Percentiles rank a stretch among this genome's conserved stretches.
Conservation (phyloP, 2,797 vertebrate species). For the Channa striata region DNA sequence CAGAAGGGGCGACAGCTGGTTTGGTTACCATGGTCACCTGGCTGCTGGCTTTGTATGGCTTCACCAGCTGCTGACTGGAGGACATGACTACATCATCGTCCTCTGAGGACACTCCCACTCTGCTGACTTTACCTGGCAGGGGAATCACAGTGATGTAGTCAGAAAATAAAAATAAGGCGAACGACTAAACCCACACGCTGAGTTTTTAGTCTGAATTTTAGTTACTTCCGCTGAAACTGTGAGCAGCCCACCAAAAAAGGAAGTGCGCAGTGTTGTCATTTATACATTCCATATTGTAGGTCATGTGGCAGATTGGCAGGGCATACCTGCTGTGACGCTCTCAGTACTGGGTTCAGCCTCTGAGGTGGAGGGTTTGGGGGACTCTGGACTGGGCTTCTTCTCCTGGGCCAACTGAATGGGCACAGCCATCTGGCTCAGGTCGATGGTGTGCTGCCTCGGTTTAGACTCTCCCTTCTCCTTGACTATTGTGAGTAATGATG, state of each 20-base stretch:
- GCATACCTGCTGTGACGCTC: constrained; percentile 87
- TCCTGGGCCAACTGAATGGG: constrained; percentile 94
- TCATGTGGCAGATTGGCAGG: background rate
- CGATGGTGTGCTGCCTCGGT: constrained; percentile 93
- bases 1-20: constrained; percentile 83
- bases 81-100: constrained; percentile 83
- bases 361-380: constrained; percentile 87
- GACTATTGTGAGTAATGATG: constrained; percentile 72
- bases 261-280: background rate
- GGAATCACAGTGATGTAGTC: constrained; percentile 14
- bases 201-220: constrained; percentile 3
- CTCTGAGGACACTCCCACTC: constrained; percentile 61
- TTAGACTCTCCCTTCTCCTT: constrained; percentile 93
- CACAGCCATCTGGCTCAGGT: constrained; percentile 98
- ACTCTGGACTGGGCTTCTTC: constrained; percentile 89
- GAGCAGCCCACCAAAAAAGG: background rate
- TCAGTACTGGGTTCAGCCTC: constrained; percentile 89
- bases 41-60: constrained; percentile 86
- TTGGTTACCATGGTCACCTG: constrained; percentile 89
- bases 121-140: constrained; percentile 73
- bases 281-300: background rate
- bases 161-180: background rate
- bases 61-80: constrained; percentile 87
- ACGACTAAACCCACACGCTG: background rate
- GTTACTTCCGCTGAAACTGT: constrained; percentile 19